These are phyloP conservation scores for Pediacus dermestoides DNA, from an alignment of 2,888 invertebrate species.

Conservation along the genomic window DNA sequence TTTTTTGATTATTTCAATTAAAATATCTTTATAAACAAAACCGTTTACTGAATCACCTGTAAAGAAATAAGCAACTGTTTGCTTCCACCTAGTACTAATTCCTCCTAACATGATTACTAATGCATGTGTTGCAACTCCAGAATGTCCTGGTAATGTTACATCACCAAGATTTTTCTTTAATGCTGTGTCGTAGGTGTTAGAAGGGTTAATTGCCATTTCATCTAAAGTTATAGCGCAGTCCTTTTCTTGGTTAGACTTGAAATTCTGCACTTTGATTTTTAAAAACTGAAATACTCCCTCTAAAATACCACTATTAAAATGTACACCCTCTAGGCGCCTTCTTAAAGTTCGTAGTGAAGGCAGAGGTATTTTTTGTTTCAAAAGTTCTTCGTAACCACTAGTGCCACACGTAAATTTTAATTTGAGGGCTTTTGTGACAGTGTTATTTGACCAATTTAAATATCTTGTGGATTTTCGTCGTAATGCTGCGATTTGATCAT, in stretches of 20 bases:
- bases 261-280: constrained; percentile 13
- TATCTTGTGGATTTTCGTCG: constrained; percentile 14
- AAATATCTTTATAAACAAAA: constrained; percentile 18
- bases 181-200: constrained; percentile 14
- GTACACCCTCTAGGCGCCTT: constrained; percentile 20
- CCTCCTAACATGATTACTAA: constrained; percentile 34
- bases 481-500: constrained; percentile 12
- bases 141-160: constrained; percentile 22
- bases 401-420: constrained; percentile 22
- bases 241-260: constrained; percentile 16
- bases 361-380: constrained; percentile 20
- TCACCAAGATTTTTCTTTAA: constrained; percentile 19
- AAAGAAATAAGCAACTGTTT: constrained; percentile 32
- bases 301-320: constrained; percentile 23
- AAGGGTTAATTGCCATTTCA: constrained; percentile 26
- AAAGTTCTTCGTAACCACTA: constrained; percentile 21
- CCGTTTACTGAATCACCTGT: constrained; percentile 26
- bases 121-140: constrained; percentile 27
- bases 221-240: constrained; percentile 21
- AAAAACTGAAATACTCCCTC: constrained; percentile 22
- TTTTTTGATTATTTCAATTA: constrained; percentile 21
- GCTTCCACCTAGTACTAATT: constrained; percentile 31
- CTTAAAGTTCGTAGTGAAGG: constrained; percentile 24
- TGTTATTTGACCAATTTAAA: constrained; percentile 19
- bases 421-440: constrained; percentile 17